Conservation (phyloP, 2,113 vertebrate species). For the Rattus rattus region DNA sequence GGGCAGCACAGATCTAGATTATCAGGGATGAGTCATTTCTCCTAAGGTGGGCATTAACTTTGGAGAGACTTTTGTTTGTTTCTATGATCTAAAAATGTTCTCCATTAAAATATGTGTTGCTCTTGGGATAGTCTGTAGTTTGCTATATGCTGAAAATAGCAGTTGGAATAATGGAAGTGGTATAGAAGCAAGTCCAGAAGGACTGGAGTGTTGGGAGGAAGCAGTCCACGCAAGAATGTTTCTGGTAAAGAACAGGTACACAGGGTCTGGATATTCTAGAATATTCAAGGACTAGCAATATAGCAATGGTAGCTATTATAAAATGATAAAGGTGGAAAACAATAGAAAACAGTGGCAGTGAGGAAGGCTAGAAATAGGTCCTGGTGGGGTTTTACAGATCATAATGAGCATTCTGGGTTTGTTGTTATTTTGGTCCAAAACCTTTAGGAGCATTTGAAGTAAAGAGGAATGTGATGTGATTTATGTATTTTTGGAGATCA, state of each 20-base stretch:
- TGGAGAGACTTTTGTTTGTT: slow-evolving; percentile 11
- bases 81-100: slow-evolving; percentile 5
- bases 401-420: neutral
- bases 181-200: slow-evolving; percentile 4
- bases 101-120: neutral
- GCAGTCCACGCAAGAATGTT: slow-evolving; percentile 6
- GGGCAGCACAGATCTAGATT: neutral
- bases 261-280: neutral
- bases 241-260: neutral
- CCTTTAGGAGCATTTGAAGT: neutral
- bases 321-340: neutral
- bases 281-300: neutral
- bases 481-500: slow-evolving; percentile 31
- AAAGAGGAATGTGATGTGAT: neutral
- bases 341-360: neutral
- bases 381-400: neutral
- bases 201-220: neutral
- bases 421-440: slow-evolving; percentile 38
- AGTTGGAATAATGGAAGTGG: neutral
- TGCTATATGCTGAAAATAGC: neutral
- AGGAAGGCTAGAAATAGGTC: neutral
- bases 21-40: neutral
- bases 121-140: neutral
- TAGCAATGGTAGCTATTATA: neutral
- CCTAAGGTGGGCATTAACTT: neutral